A percentile compares a stretch with the other conserved stretches of the same genome.
Conservation (phyloP, 2,113 vertebrate genomes). For the Cariama cristata region DNA sequence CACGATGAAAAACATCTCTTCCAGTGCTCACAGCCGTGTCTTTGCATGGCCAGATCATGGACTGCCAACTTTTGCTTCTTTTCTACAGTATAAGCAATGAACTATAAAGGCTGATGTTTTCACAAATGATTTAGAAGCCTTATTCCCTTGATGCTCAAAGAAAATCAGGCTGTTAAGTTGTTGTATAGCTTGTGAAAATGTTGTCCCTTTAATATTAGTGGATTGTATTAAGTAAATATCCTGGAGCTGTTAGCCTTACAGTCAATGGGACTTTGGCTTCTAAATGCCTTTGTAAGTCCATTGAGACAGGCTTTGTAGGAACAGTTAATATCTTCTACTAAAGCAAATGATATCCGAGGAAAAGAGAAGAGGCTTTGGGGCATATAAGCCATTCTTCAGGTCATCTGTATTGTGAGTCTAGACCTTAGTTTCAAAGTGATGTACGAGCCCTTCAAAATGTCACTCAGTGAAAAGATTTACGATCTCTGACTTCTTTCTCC, state of each 20-base stretch:
- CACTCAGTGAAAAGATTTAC: constrained; percentile 17
- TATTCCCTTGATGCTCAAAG: not conserved
- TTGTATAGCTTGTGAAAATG: not conserved
- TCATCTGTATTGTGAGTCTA: not conserved
- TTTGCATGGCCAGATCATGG: not conserved
- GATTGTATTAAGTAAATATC: not conserved
- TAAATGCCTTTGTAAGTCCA: not conserved
- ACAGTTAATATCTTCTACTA: not conserved
- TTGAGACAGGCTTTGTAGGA: not conserved
- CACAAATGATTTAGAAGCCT: constrained; percentile 6
- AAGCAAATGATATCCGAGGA: not conserved
- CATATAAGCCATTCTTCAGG: not conserved
- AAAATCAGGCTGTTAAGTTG: not conserved
- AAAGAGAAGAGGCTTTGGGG: constrained; percentile 19
- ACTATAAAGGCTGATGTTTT: not conserved
- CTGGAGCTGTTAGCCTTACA: not conserved
- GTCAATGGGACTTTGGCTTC: not conserved
- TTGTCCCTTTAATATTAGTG: not conserved
- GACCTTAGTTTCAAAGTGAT: constrained; percentile 4
- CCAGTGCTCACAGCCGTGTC: not conserved
- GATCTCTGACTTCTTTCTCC: not conserved
- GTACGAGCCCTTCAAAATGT: not conserved
- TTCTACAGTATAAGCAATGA: not conserved
- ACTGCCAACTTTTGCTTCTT: not conserved
- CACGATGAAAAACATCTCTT: not conserved